Conservation (phyloP, 2,113 vertebrate genomes). For the Jaculus jaculus region DNA sequence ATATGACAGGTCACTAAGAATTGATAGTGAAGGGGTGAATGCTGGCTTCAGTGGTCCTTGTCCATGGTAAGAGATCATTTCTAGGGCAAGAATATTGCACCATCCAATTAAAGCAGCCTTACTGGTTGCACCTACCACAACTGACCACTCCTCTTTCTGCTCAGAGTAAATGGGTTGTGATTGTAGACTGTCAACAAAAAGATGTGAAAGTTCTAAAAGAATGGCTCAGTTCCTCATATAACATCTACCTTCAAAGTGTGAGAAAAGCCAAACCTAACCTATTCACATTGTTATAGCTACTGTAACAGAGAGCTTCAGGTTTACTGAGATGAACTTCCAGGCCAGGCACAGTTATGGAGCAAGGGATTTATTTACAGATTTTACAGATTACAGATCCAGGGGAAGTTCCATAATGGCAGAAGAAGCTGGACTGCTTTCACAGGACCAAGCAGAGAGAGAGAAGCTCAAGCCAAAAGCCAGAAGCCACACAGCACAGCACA, state of each 20-base stretch:
- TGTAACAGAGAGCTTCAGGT: too few relatives aligned
- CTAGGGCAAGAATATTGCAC: not conserved
- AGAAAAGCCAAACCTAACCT: not conserved
- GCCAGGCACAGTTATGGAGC: too few relatives aligned
- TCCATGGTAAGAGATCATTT: not conserved
- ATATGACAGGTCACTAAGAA: not conserved
- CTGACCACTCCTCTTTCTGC: not conserved
- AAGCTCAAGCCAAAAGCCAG: too few relatives aligned
- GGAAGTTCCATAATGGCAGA: too few relatives aligned
- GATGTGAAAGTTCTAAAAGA: not conserved
- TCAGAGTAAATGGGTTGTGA: not conserved
- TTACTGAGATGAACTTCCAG: too few relatives aligned
- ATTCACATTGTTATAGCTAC: not conserved
- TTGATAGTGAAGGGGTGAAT: not conserved
- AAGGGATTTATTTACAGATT: too few relatives aligned
- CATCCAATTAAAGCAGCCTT: not conserved
- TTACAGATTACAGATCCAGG: too few relatives aligned
- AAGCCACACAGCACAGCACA: too few relatives aligned
- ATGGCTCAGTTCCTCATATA: not conserved
- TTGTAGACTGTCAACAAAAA: not conserved
- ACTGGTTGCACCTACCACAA: not conserved
- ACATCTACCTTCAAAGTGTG: not conserved
- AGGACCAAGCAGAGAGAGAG: too few relatives aligned
- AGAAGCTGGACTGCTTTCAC: too few relatives aligned
- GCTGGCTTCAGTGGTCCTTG: not conserved